These are phyloP conservation scores for Platygyra sinensis DNA, from an alignment of 64 coral and sea anemone genomes.

Conservation along the genomic window DNA sequence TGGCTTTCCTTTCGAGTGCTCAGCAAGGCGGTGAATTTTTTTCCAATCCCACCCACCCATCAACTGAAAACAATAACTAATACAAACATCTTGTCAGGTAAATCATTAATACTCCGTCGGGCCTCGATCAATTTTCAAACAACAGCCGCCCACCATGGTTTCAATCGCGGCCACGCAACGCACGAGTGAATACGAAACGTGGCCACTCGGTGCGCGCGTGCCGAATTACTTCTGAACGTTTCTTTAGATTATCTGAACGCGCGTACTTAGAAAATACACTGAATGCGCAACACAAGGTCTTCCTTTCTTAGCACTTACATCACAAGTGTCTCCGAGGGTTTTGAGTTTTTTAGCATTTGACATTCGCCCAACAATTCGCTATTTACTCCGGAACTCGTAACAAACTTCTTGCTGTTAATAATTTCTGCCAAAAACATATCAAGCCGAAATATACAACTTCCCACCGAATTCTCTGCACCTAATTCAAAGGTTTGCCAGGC, in stretches of 20 bases:
- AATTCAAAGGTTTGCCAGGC: background rate
- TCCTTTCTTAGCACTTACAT: constrained; percentile 9
- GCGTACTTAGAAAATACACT: background rate
- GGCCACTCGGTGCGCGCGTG: background rate
- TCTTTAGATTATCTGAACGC: background rate
- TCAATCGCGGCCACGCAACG: background rate
- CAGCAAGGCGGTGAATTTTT: background rate
- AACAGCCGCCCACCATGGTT: constrained; percentile 21
- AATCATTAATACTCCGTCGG: constrained; percentile 40
- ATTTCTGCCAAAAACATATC: background rate
- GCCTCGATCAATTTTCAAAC: constrained; percentile 38
- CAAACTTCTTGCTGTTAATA: background rate
- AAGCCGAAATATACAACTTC: background rate
- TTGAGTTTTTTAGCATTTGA: background rate
- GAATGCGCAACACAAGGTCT: background rate
- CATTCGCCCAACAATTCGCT: background rate
- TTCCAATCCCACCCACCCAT: constrained; percentile 17
- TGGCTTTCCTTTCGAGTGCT: background rate
- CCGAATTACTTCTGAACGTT: background rate
- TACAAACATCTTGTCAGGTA: constrained; percentile 45
- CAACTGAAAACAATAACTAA: constrained; percentile 15
- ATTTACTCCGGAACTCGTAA: constrained; percentile 21
- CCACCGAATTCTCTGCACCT: too few species aligned
- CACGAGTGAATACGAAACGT: background rate
- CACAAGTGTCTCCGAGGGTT: constrained; percentile 14